phyloP scores from a whole-genome alignment of 1,140 invertebrate genomes.

The Palaemon carinicauda region DNA sequence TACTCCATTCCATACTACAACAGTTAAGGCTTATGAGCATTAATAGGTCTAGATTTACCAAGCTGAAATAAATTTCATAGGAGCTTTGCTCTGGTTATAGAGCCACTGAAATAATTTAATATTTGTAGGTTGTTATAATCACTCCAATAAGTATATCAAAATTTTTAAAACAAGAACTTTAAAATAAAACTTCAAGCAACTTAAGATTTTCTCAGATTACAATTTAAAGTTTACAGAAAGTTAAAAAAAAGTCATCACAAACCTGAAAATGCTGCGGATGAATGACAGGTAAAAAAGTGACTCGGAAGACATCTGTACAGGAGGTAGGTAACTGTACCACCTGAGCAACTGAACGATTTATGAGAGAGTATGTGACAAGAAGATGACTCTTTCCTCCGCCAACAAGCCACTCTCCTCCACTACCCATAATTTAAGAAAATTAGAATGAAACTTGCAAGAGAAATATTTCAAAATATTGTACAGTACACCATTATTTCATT shows the following conservation, averaged over 20 bases:
- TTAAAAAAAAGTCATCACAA: not conserved
- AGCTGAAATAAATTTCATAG: no score
- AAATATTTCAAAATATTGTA: not conserved
- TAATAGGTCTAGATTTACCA: no score
- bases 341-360: constrained; percentile 13
- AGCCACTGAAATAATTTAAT: no score
- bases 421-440: not conserved
- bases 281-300: constrained; percentile 18
- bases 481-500: no score
- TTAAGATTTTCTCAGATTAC: not conserved
- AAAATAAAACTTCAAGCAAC: no score
- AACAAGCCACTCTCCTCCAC: constrained; percentile 49
- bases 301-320: not conserved
- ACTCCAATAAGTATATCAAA: no score
- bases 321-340: constrained; percentile 39
- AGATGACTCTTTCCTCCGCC: constrained; percentile 39
- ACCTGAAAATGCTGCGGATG: constrained; percentile 28
- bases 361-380: constrained; percentile 30
- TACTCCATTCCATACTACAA: no score
- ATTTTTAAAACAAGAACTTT: no score
- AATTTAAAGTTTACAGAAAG: not conserved
- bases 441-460: not conserved
- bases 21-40: no score
- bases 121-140: no score
- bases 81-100: no score